Evolutionary conservation across 2,888 invertebrate species (phyloP).

Genomic region (Rapana venosa): DNA sequence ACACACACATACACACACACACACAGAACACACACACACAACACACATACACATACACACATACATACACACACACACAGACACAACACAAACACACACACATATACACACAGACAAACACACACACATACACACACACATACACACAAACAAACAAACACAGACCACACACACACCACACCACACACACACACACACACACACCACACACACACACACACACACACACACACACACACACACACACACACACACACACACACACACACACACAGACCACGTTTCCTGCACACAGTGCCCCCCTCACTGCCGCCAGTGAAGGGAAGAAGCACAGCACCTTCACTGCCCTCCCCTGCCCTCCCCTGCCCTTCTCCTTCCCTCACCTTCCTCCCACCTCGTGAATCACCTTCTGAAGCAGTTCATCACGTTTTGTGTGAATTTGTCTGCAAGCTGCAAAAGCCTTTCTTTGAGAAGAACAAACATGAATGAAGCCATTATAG

Average conservation of each 20-base stretch:
- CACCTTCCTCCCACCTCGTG: no score
- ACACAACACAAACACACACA: background rate
- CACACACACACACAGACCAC: background rate
- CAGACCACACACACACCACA: background rate
- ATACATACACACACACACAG: background rate
- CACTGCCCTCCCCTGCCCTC: no score
- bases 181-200: background rate
- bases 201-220: background rate
- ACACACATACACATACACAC: background rate
- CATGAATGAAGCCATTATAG: no score
- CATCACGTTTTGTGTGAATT: no score
- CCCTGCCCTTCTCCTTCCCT: no score
- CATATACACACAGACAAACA: background rate
- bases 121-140: background rate
- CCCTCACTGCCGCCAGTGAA: no score
- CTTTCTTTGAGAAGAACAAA: no score
- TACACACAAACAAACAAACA: no score
- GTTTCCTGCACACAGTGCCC: no score
- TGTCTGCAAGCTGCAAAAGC: no score
- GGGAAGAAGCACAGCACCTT: no score
- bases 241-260: background rate
- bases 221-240: background rate
- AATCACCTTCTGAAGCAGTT: no score
- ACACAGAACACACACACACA: background rate
- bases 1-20: background rate